phyloP scores from a whole-genome alignment of 1,140 invertebrate genomes.

The Drosophila ambigua region DNA sequence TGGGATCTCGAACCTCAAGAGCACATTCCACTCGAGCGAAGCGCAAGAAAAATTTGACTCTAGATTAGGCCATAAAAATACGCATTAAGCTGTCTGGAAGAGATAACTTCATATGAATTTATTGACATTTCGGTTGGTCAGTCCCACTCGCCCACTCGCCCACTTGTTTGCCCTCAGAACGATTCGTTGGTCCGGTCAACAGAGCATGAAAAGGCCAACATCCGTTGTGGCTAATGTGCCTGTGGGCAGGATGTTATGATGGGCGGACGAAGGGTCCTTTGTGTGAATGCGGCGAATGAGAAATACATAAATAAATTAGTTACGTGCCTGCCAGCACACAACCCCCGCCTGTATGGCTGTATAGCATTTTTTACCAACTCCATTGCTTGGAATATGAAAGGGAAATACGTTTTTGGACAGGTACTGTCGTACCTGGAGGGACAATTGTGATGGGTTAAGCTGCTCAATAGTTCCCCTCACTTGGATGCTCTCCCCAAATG shows the following conservation, averaged over 20 bases:
- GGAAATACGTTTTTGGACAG: slow-evolving; percentile 27
- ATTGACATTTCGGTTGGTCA: slow-evolving; percentile 70
- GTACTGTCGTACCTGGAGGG: slow-evolving; percentile 41
- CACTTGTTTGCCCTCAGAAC: slow-evolving; percentile 56
- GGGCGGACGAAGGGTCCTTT: slow-evolving; percentile 58
- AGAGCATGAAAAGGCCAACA: slow-evolving; percentile 77
- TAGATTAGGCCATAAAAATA: slow-evolving; percentile 79
- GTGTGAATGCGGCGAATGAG: slow-evolving; percentile 57
- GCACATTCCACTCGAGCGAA: slow-evolving; percentile 41
- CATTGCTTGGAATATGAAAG: slow-evolving; percentile 13
- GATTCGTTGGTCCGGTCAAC: slow-evolving; percentile 46
- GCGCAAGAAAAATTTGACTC: slow-evolving; percentile 67
- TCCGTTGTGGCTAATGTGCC: slow-evolving; percentile 79
- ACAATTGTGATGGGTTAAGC: slow-evolving; percentile 26
- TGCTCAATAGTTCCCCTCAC: neutral
- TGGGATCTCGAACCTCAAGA: slow-evolving; percentile 17
- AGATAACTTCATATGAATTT: slow-evolving; percentile 82
- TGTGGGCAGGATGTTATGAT: slow-evolving; percentile 57
- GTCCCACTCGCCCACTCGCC: slow-evolving; percentile 25
- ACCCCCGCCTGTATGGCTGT: neutral
- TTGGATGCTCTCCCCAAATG: no score
- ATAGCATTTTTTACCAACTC: slow-evolving; percentile 25
- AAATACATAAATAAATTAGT: slow-evolving; percentile 80
- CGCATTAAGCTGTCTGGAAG: slow-evolving; percentile 80
- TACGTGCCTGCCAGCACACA: slow-evolving; percentile 59